Evolutionary conservation across 2,113 vertebrate genomes (phyloP).

Genomic region (Neotragus moschatus): DNA sequence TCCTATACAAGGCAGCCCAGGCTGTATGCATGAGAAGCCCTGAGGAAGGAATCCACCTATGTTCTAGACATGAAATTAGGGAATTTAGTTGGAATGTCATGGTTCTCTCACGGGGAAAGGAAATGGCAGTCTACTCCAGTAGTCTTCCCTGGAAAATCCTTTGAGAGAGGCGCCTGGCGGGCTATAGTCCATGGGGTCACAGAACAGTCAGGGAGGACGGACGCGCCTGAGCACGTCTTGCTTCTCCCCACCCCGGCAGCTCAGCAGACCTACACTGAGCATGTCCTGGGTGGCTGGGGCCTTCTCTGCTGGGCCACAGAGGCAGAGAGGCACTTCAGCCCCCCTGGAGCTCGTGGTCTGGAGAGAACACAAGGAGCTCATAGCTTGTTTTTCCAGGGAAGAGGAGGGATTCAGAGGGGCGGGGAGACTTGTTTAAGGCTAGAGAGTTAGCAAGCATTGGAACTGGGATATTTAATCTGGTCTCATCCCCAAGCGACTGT

Average conservation of each 20-base stretch:
- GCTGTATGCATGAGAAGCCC: not conserved
- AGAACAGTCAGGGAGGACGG: not conserved
- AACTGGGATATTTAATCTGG: not conserved
- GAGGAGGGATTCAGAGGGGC: not conserved
- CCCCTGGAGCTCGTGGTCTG: not conserved
- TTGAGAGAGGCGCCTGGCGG: rapidly evolving
- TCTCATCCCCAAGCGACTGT: not conserved
- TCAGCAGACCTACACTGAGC: not conserved
- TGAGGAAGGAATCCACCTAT: not conserved
- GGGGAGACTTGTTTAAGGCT: not conserved
- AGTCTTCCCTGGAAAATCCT: not conserved
- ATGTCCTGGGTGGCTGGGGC: not conserved
- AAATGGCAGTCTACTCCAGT: not conserved
- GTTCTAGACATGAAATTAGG: not conserved
- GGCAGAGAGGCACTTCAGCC: not conserved
- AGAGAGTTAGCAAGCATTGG: not conserved
- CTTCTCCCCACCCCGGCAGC: not conserved
- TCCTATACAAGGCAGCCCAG: not conserved
- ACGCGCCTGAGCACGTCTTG: not conserved
- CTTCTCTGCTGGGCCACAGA: not conserved
- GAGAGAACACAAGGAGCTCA: not conserved
- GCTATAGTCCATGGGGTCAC: not conserved
- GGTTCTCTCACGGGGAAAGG: not conserved
- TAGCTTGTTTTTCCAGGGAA: not conserved
- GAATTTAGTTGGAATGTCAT: not conserved